These are phyloP conservation scores for Scaptomyza graminum DNA, from an alignment of 1,140 invertebrate genomes.

Conservation along the genomic window DNA sequence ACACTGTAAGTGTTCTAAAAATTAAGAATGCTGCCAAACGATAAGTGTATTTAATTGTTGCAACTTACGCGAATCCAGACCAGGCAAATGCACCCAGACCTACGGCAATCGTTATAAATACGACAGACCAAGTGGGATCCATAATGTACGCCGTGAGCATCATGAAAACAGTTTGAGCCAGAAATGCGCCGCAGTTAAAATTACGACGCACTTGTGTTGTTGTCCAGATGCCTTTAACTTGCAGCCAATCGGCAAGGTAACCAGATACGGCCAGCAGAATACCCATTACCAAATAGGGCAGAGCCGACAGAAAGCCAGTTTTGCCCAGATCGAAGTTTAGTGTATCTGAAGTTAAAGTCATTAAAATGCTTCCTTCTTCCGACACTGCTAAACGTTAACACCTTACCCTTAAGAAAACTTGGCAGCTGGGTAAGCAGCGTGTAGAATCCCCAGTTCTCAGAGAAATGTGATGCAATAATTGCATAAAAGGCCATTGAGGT, in stretches of 20 bases:
- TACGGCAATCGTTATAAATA: slow-evolving; percentile 92
- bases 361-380: background rate
- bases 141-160: slow-evolving; percentile 89
- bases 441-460: slow-evolving; percentile 98
- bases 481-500: slow-evolving; percentile 95
- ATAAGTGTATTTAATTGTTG: slow-evolving; percentile 2
- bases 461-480: slow-evolving; percentile 94
- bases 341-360: slow-evolving; percentile 85
- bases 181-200: slow-evolving; percentile 91
- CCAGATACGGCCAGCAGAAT: slow-evolving; percentile 91
- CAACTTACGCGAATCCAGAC: slow-evolving; percentile 91
- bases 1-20: slow-evolving; percentile 85
- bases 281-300: slow-evolving; percentile 95
- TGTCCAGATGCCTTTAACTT: slow-evolving; percentile 87
- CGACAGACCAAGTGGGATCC: slow-evolving; percentile 87
- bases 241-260: slow-evolving; percentile 91
- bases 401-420: slow-evolving; percentile 93
- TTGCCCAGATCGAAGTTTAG: slow-evolving; percentile 89
- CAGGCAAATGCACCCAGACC: slow-evolving; percentile 95
- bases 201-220: slow-evolving; percentile 90
- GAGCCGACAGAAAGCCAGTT: slow-evolving; percentile 91
- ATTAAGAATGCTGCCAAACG: slow-evolving; percentile 3
- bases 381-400: background rate
- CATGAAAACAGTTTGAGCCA: slow-evolving; percentile 93
- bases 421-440: slow-evolving; percentile 95